Evolutionary conservation across 2,113 vertebrate species (phyloP).

Genomic region (Siniperca chuatsi): DNA sequence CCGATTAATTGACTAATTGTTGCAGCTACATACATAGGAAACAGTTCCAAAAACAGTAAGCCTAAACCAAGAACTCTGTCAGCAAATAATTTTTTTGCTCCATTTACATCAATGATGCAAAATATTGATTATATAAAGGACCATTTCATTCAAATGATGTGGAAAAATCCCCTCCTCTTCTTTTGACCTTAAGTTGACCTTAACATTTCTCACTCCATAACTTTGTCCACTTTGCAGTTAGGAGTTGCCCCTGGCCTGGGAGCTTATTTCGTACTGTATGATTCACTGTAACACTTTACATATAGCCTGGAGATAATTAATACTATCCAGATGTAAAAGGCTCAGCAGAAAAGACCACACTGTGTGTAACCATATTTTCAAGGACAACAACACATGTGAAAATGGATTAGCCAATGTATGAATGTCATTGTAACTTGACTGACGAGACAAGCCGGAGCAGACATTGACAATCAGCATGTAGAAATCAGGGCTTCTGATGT

Average conservation of each 20-base stretch:
- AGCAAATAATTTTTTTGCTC: neutral
- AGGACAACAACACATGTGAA: slow-evolving; percentile 52
- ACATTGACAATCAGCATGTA: slow-evolving; percentile 35
- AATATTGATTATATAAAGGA: neutral
- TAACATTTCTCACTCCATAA: slow-evolving; percentile 60
- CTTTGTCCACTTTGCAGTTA: slow-evolving; percentile 56
- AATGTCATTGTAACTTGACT: slow-evolving; percentile 35
- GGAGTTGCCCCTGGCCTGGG: slow-evolving; percentile 12
- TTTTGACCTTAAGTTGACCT: slow-evolving; percentile 77
- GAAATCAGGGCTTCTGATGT: slow-evolving; percentile 32
- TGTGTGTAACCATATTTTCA: slow-evolving; percentile 49
- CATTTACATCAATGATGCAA: neutral
- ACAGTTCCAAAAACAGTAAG: neutral
- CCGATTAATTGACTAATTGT: neutral
- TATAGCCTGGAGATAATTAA: slow-evolving; percentile 37
- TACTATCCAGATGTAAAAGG: slow-evolving; percentile 40
- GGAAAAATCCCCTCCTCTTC: neutral
- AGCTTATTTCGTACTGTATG: slow-evolving; percentile 12
- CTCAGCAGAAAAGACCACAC: slow-evolving; percentile 54
- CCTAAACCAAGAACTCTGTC: neutral
- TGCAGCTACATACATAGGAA: neutral
- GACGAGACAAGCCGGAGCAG: neutral
- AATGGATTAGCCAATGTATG: slow-evolving; percentile 21
- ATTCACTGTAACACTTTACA: slow-evolving; percentile 28
- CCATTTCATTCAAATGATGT: neutral